phyloP scores from a whole-genome alignment of 2,113 vertebrate genomes.

The Scophthalmus maximus region DNA sequence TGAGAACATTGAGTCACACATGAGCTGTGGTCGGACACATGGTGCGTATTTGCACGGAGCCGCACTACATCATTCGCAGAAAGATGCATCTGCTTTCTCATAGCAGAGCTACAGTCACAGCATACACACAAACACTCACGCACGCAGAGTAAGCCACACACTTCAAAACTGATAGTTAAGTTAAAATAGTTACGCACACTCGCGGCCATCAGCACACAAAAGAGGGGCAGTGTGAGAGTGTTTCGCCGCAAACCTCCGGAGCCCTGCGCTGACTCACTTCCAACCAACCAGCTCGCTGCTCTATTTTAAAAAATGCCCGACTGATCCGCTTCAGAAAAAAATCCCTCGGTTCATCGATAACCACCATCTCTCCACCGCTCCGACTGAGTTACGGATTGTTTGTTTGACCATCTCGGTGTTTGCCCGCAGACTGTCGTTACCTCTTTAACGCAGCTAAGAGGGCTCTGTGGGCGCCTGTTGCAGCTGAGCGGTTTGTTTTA shows the following conservation, averaged over 20 bases:
- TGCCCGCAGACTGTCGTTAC: constrained; percentile 37
- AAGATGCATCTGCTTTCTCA: constrained; percentile 68
- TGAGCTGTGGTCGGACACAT: constrained; percentile 57
- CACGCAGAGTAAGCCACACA: constrained; percentile 48
- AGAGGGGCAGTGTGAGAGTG: constrained; percentile 55
- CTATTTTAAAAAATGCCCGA: constrained; percentile 59
- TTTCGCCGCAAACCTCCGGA: constrained; percentile 67
- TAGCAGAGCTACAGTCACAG: constrained; percentile 18
- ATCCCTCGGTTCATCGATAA: constrained; percentile 43
- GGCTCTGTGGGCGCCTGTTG: constrained; percentile 24
- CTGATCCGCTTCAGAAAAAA: constrained; percentile 13
- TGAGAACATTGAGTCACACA: constrained; percentile 30
- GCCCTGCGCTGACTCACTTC: constrained; percentile 69
- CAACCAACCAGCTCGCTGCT: constrained; percentile 37
- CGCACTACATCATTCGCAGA: constrained; percentile 37
- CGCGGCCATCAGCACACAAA: constrained; percentile 54
- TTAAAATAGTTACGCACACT: constrained; percentile 67
- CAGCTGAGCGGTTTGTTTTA: constrained; percentile 45
- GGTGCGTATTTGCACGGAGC: constrained; percentile 51
- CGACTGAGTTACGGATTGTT: constrained; percentile 47
- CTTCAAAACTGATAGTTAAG: constrained; percentile 74
- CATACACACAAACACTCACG: constrained; percentile 41
- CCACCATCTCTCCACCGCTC: constrained; percentile 28
- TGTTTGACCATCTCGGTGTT: constrained; percentile 47
- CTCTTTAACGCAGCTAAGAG: constrained; percentile 39